phyloP scores from a whole-genome alignment of 2,797 vertebrate species.

The Acanthurus tractus region DNA sequence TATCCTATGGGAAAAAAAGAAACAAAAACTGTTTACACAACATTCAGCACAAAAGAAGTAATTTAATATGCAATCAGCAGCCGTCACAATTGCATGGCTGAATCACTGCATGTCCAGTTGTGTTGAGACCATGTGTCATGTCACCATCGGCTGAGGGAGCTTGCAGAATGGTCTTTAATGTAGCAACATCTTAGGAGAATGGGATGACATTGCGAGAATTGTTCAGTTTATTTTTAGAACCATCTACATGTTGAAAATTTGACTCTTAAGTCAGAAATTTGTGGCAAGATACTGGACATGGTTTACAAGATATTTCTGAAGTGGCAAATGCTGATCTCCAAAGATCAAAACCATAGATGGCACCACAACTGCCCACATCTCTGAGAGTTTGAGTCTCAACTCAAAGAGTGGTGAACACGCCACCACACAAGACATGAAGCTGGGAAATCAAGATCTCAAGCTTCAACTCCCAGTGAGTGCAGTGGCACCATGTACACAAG shows the following conservation, averaged over 20 bases:
- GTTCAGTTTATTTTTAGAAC: slow-evolving; percentile 49
- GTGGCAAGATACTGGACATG: slow-evolving; percentile 13
- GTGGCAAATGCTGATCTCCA: slow-evolving; percentile 44
- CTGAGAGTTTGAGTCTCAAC: slow-evolving; percentile 55
- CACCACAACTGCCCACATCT: slow-evolving; percentile 46
- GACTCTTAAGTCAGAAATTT: slow-evolving; percentile 2
- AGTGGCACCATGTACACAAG: slow-evolving; percentile 65
- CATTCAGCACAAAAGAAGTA: slow-evolving; percentile 38
- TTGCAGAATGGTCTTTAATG: slow-evolving; percentile 22
- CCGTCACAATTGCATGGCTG: slow-evolving; percentile 30
- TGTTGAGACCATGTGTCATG: slow-evolving; percentile 11
- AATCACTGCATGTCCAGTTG: slow-evolving; percentile 7
- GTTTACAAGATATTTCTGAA: slow-evolving; percentile 25
- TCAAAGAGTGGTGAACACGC: slow-evolving; percentile 62
- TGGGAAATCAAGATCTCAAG: slow-evolving; percentile 66
- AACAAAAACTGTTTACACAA: slow-evolving; percentile 1
- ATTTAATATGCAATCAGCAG: slow-evolving; percentile 39
- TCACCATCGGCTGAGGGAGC: background rate
- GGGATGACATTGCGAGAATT: slow-evolving; percentile 59
- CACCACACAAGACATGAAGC: slow-evolving; percentile 69
- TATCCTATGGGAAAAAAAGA: background rate
- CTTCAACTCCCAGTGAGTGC: slow-evolving; percentile 68
- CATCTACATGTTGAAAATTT: background rate
- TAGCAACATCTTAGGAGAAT: slow-evolving; percentile 46
- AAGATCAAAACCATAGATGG: slow-evolving; percentile 41